Evolutionary conservation across 1,140 invertebrate species (phyloP).

Genomic region (Panagrolaimus sp.): DNA sequence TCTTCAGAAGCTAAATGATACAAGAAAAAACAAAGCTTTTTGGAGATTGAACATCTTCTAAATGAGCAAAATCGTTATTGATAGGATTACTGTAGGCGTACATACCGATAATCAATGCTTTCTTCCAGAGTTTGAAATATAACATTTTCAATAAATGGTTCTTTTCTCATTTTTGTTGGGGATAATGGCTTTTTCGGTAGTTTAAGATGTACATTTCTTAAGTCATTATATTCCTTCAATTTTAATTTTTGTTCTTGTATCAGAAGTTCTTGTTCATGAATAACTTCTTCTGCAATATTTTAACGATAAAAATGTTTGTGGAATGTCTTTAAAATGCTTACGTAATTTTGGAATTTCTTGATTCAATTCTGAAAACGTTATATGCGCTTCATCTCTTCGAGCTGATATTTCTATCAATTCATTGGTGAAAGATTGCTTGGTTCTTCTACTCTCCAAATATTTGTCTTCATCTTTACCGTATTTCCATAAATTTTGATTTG

Average conservation of each 20-base stretch:
- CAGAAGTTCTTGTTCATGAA: neutral
- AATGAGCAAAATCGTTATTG: slow-evolving; percentile 18
- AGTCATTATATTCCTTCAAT: slow-evolving; percentile 42
- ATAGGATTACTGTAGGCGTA: slow-evolving; percentile 18
- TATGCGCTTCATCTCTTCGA: neutral
- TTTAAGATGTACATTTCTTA: slow-evolving; percentile 45
- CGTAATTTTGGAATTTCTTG: neutral
- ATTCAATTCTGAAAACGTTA: neutral
- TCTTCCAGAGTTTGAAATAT: slow-evolving; percentile 25
- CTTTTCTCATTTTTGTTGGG: neutral
- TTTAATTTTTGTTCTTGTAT: slow-evolving; percentile 5
- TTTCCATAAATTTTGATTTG: no score
- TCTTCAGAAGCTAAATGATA: slow-evolving; percentile 24
- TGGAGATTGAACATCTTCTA: slow-evolving; percentile 54
- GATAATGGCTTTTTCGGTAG: slow-evolving; percentile 42
- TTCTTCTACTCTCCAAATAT: no score
- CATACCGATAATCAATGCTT: slow-evolving; percentile 29
- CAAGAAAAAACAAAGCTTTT: slow-evolving; percentile 42
- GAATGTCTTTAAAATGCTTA: neutral
- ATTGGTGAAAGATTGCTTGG: neutral
- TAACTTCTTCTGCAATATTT: slow-evolving; percentile 2
- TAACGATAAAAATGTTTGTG: neutral
- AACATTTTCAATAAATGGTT: neutral
- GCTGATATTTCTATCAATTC: slow-evolving; percentile 11
- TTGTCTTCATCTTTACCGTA: no score